phyloP scores from a whole-genome alignment of 92 coral and sea anemone species.

The Hydrozoanthus gracilis region DNA sequence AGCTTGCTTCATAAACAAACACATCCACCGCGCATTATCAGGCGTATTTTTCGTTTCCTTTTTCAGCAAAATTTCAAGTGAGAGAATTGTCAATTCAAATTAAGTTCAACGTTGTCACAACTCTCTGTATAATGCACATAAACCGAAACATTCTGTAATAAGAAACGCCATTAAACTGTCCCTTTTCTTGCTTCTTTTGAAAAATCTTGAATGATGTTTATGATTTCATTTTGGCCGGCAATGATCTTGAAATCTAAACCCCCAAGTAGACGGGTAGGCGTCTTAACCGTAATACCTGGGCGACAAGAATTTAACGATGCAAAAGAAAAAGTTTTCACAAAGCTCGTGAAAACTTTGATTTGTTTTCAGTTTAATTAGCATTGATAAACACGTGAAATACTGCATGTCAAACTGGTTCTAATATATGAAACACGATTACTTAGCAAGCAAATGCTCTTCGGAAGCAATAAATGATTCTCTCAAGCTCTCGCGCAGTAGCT shows the following conservation, averaged over 20 bases:
- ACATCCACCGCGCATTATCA: background rate
- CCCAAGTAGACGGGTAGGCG: no score
- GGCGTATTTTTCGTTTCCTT: background rate
- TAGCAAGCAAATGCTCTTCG: background rate
- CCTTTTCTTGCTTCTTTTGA: no score
- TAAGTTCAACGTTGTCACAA: conserved; percentile 17
- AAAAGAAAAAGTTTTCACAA: background rate
- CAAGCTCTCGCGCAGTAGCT: background rate
- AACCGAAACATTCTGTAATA: no score
- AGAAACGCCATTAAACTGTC: no score
- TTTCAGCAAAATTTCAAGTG: background rate
- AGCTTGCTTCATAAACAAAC: no score
- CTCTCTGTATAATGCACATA: background rate
- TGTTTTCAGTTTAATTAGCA: conserved; percentile 7
- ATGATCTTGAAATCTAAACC: no score
- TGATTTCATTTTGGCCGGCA: no score
- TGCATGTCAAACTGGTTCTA: background rate
- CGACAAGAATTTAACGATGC: no score
- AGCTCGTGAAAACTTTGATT: background rate
- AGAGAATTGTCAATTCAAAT: background rate
- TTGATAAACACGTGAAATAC: background rate
- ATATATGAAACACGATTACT: background rate
- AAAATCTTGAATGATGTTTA: no score
- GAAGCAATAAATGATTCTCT: background rate
- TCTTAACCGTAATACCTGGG: no score